These are phyloP conservation scores for Magallana nippona DNA, from an alignment of 2,888 invertebrate genomes.

Conservation along the genomic window DNA sequence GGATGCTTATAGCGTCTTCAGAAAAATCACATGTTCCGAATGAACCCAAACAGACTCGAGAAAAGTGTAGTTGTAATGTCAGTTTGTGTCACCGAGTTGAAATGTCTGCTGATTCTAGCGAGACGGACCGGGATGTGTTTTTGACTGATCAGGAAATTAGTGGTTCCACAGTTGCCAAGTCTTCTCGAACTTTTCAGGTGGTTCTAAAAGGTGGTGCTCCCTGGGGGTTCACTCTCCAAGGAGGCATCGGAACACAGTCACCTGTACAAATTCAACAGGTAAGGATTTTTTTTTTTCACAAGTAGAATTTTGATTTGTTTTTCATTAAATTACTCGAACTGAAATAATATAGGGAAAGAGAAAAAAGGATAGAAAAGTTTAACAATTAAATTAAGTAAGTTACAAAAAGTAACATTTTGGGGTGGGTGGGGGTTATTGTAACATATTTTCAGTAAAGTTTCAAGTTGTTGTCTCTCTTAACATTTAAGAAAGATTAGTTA, in stretches of 20 bases:
- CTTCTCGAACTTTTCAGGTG: slow-evolving; percentile 61
- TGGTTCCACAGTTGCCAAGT: slow-evolving; percentile 36
- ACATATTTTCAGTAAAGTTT: too few species aligned
- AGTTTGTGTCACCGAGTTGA: slow-evolving; percentile 10
- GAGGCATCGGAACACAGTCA: slow-evolving; percentile 61
- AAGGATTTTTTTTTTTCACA: slow-evolving; percentile 45
- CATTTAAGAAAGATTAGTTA: too few species aligned
- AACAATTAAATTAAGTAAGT: neutral
- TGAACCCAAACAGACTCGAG: slow-evolving; percentile 23
- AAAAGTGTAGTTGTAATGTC: slow-evolving; percentile 14
- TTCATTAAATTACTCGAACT: too few species aligned
- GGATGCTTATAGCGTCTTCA: slow-evolving; percentile 3
- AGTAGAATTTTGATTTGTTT: too few species aligned
- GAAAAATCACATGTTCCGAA: slow-evolving; percentile 25
- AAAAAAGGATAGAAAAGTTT: too few species aligned
- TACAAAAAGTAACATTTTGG: too few species aligned
- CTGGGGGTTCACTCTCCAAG: slow-evolving; percentile 71
- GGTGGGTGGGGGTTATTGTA: too few species aligned
- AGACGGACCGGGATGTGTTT: slow-evolving; percentile 7
- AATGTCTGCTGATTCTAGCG: slow-evolving; percentile 15
- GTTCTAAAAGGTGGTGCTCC: slow-evolving; percentile 71
- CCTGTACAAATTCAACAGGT: slow-evolving; percentile 70
- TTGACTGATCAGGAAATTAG: neutral
- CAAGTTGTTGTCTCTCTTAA: too few species aligned
- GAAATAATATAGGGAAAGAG: too few species aligned